These are phyloP conservation scores for Dermolepida albohirtum DNA, from an alignment of 2,888 invertebrate species.

Conservation along the genomic window DNA sequence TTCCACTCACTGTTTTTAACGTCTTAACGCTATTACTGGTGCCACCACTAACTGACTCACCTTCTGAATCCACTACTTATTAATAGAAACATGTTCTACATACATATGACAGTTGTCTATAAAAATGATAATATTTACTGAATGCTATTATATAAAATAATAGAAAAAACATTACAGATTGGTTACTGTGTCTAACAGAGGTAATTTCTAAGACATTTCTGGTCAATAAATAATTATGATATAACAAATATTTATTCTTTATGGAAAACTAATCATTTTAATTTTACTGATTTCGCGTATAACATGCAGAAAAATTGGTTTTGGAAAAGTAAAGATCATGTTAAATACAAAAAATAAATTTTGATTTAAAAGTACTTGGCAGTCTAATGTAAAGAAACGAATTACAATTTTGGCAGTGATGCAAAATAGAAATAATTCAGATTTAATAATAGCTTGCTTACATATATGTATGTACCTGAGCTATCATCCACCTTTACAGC, in stretches of 20 bases:
- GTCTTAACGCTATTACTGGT: slow-evolving; percentile 36
- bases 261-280: too few relatives aligned
- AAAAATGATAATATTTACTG: slow-evolving; percentile 33
- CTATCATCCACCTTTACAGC: not conserved
- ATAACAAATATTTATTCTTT: too few relatives aligned
- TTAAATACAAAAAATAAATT: too few relatives aligned
- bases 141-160: not conserved
- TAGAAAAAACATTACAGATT: not conserved
- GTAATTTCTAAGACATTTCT: too few relatives aligned
- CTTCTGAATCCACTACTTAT: slow-evolving; percentile 47
- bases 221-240: too few relatives aligned
- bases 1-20: slow-evolving; percentile 44
- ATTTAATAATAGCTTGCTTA: not conserved
- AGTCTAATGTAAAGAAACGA: not conserved
- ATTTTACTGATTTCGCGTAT: too few relatives aligned
- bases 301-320: too few relatives aligned
- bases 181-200: too few relatives aligned
- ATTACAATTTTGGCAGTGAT: slow-evolving; percentile 6
- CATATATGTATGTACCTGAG: not conserved
- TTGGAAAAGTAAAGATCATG: too few relatives aligned
- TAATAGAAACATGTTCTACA: slow-evolving; percentile 48
- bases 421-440: not conserved
- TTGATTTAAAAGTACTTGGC: slow-evolving; percentile 5
- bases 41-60: slow-evolving; percentile 48
- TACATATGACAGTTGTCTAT: slow-evolving; percentile 41